Conservation (phyloP, 2,888 invertebrate species). For the Drosophila birchii region DNA sequence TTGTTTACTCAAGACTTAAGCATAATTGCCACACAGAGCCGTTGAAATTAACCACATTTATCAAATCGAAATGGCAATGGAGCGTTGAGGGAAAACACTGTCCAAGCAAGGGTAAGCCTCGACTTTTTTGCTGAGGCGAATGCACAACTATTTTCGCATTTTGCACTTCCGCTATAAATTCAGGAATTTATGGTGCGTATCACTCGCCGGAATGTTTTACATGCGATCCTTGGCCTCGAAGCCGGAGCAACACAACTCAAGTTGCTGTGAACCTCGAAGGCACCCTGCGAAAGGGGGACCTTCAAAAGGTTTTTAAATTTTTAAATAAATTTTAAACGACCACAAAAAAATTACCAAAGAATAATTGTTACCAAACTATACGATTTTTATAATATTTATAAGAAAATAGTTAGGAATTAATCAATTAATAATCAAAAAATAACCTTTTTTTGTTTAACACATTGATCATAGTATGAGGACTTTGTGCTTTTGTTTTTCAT, state of each 20-base stretch:
- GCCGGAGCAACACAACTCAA: conserved; percentile 25
- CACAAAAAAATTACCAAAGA: neutral
- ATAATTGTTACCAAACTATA: neutral
- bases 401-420: neutral
- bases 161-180: conserved; percentile 79
- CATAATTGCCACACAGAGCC: conserved; percentile 64
- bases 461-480: too few relatives aligned
- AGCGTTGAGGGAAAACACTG: conserved; percentile 30
- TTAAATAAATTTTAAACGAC: neutral
- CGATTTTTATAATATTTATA: neutral
- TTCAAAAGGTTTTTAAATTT: neutral
- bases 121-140: conserved; percentile 30
- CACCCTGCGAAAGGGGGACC: conserved; percentile 11
- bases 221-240: conserved; percentile 56
- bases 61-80: conserved; percentile 49
- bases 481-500: neutral
- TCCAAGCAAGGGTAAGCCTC: neutral
- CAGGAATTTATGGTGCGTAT: conserved; percentile 76
- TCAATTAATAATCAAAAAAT: too few relatives aligned
- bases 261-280: conserved; percentile 3
- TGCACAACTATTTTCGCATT: conserved; percentile 73
- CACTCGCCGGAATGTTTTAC: conserved; percentile 75
- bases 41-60: conserved; percentile 69
- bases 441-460: too few relatives aligned
- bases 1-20: conserved; percentile 28